Evolutionary conservation across 2,888 invertebrate genomes (phyloP).

Genomic region (Erebia ligea): DNA sequence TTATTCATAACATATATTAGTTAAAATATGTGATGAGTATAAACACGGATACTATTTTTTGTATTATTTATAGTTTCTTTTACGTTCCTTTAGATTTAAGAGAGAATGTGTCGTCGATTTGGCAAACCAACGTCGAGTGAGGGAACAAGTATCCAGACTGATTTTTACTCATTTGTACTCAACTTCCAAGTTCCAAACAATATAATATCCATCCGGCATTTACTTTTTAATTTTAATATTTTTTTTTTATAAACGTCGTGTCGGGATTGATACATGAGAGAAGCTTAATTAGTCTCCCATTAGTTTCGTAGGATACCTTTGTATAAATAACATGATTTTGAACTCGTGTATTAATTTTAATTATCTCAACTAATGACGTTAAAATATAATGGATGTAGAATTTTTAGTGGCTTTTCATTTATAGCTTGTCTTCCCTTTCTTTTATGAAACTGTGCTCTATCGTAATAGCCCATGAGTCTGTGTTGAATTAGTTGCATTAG

Average conservation of each 20-base stretch:
- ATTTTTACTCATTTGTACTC: constrained; percentile 56
- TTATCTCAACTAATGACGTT: constrained; percentile 74
- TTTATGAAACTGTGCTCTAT: not conserved
- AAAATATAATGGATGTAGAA: constrained; percentile 82
- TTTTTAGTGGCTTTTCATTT: constrained; percentile 68
- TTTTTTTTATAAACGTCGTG: constrained; percentile 32
- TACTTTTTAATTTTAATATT: constrained; percentile 37
- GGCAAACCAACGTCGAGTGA: constrained; percentile 58
- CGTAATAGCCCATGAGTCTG: too few species aligned
- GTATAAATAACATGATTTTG: constrained; percentile 53
- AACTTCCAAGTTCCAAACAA: constrained; percentile 45
- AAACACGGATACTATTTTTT: constrained; percentile 32
- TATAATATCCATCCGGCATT: constrained; percentile 44
- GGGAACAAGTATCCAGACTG: constrained; percentile 69
- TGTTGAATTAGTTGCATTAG: too few species aligned
- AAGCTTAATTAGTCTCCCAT: constrained; percentile 52
- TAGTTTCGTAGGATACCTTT: constrained; percentile 48
- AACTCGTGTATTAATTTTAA: constrained; percentile 66
- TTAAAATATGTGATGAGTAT: constrained; percentile 43
- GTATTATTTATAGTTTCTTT: constrained; percentile 48
- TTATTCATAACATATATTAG: constrained; percentile 30
- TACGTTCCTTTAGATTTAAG: constrained; percentile 63
- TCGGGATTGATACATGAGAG: constrained; percentile 43
- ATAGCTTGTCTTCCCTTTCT: not conserved
- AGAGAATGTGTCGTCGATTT: constrained; percentile 48